Conservation (phyloP, 2,888 invertebrate genomes). For the Phyllotreta cruciferae region DNA sequence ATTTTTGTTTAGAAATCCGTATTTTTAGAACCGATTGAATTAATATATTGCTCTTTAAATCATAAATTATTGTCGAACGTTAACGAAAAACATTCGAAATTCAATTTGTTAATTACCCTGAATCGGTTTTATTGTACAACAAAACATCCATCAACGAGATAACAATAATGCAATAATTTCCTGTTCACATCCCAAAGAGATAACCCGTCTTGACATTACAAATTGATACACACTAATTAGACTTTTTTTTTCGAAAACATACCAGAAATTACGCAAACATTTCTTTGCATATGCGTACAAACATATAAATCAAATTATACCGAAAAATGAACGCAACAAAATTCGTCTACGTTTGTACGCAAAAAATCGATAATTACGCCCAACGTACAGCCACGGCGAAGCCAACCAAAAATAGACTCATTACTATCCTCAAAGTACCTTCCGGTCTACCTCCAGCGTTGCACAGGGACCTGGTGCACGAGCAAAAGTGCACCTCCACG, state of each 20-base stretch:
- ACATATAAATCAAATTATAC: no score
- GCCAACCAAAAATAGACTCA: constrained; percentile 15
- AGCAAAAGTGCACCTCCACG: constrained; percentile 77
- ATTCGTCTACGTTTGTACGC: no score
- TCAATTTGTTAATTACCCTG: neutral
- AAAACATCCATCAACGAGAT: neutral
- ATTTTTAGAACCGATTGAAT: neutral
- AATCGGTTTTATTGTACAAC: neutral
- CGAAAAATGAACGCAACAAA: no score
- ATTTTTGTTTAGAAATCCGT: neutral
- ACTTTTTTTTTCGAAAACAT: no score
- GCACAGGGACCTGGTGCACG: constrained; percentile 80
- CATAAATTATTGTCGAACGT: neutral
- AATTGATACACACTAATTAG: no score
- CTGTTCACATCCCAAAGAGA: no score
- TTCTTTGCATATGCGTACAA: no score
- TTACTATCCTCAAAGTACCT: constrained; percentile 9
- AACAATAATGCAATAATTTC: no score
- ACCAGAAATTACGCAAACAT: no score
- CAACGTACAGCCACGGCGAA: constrained; percentile 29
- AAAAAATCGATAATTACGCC: constrained; percentile 5
- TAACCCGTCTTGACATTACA: no score
- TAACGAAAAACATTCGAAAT: neutral
- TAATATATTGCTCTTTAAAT: neutral
- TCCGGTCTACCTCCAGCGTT: constrained; percentile 63